Percentiles rank a stretch among this genome's conserved stretches.
Conservation (phyloP, 2,113 vertebrate genomes). For the Lutjanus erythropterus region DNA sequence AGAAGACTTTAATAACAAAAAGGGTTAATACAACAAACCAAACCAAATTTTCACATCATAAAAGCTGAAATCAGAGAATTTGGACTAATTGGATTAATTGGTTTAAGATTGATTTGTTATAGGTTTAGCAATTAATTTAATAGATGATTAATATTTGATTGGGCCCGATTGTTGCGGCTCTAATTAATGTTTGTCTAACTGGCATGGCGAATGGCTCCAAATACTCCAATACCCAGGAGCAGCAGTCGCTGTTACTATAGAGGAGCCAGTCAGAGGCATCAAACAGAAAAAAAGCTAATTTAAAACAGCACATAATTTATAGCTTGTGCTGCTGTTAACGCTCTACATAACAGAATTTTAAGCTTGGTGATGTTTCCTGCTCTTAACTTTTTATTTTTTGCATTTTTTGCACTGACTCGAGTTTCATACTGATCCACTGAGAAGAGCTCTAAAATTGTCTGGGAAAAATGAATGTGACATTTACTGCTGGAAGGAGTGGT, state of each 20-base stretch:
- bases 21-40: too few relatives aligned
- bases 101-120: too few relatives aligned
- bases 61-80: too few relatives aligned
- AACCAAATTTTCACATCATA: too few relatives aligned
- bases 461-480: neutral
- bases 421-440: neutral
- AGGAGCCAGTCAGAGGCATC: neutral
- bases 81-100: too few relatives aligned
- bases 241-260: neutral
- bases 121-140: too few relatives aligned
- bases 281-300: neutral
- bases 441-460: neutral
- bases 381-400: too few relatives aligned
- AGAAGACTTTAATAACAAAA: too few relatives aligned
- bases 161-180: too few relatives aligned
- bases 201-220: neutral
- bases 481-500: neutral
- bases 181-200: too few relatives aligned
- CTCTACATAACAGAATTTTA: neutral
- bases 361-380: neutral
- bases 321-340: neutral
- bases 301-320: neutral
- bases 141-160: too few relatives aligned
- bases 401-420: neutral
- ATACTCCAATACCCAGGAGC: neutral